Evolutionary conservation across 2,797 vertebrate genomes (phyloP).

Genomic region (Coccyzus lansbergi): DNA sequence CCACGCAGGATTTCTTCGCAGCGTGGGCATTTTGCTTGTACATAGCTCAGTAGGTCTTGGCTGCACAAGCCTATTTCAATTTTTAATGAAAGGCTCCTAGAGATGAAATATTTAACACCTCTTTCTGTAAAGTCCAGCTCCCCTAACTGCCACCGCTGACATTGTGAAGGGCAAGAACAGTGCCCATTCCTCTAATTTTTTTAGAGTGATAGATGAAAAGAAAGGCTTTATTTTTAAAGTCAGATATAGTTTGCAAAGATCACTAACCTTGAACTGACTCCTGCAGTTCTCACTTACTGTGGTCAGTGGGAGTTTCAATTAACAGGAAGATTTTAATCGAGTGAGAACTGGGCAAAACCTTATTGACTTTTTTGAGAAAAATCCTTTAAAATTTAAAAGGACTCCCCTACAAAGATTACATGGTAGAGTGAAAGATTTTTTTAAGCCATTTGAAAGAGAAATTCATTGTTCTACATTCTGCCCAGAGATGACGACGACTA

Average conservation of each 20-base stretch:
- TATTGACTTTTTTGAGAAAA: neutral
- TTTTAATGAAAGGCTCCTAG: conserved; percentile 24
- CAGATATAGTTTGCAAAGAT: neutral
- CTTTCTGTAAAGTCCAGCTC: conserved; percentile 9
- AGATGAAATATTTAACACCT: conserved; percentile 14
- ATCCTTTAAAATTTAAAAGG: neutral
- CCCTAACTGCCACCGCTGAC: neutral
- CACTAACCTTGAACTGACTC: neutral
- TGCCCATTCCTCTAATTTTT: neutral
- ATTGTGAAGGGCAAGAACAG: neutral
- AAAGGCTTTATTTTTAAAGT: neutral
- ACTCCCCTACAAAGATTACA: neutral
- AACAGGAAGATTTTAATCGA: neutral
- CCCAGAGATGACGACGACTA: neutral
- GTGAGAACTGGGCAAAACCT: neutral
- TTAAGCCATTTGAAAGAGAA: neutral
- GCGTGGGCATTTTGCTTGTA: neutral
- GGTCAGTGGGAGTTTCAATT: neutral
- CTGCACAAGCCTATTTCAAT: neutral
- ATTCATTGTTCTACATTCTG: neutral
- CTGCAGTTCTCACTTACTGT: neutral
- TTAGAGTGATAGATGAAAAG: neutral
- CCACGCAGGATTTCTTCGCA: neutral
- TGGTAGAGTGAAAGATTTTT: neutral
- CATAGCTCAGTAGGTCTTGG: neutral